Evolutionary conservation across 2,797 vertebrate genomes (phyloP), one percentile per base, ranked within the genome.

Genomic region (Tympanoctomys barrerae): DNA sequence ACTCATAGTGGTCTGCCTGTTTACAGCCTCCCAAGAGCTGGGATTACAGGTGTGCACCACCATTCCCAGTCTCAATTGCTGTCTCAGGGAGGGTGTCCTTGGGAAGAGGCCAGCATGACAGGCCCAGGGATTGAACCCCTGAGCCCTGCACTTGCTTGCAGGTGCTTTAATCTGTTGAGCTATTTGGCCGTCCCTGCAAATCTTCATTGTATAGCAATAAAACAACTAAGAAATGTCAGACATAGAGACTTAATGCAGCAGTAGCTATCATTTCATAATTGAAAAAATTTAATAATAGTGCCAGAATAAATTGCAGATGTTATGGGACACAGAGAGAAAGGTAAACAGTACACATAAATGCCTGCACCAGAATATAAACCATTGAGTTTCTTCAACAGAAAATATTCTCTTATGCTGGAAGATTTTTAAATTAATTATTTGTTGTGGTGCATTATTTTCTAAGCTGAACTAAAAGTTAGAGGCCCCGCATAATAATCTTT

Each of bases 191-290:
- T 3, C 42, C 42, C 42, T 61, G 59, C 52, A 36, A 62, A 33
- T 80, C 24, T 90, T 94, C 39, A 31, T 91, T 78, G 73, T 81
- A 85, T 54, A 94, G 92, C 59, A 89, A 91, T 57, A 98, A 87
- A 94, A 90, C 57, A 89, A 39, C 79, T 86, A 86, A 91, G 82
- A 66, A 0, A 12, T 98, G 98, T 73, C 24, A 0, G 46, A 0
- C 2, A 90, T 96, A 97, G 81, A 0, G 0, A 2, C 0, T 21
- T 22, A 0, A 90, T 89, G 0, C 4, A 22, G 1, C 83, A 77
- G 1, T 46, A 18, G 1, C 0, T 0, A 0, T 5, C 1, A 0
- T 0, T 31, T 1, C 0, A 42, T 0, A 0, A 11, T 0, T 0
- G n/a, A 33, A 3, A 22, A 3, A 0, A 2, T 14, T 2, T 64